These are phyloP conservation scores for Dorcus hopei DNA, from an alignment of 2,888 invertebrate species.

Conservation along the genomic window DNA sequence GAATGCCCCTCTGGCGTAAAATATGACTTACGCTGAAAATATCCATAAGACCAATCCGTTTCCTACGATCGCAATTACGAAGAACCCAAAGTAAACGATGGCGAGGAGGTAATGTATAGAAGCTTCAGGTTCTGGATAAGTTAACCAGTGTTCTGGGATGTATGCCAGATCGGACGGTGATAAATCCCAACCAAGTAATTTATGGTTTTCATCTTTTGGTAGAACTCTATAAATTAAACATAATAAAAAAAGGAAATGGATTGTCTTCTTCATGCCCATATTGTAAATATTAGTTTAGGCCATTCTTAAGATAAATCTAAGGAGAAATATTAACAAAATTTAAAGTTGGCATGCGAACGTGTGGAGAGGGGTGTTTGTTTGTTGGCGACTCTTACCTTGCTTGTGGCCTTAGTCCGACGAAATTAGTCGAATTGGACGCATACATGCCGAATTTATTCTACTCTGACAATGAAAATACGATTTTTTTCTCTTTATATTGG, in stretches of 20 bases:
- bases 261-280: too few species aligned
- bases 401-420: too few species aligned
- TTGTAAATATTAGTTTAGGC: too few species aligned
- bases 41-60: constrained; percentile 85
- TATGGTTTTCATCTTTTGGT: constrained; percentile 1
- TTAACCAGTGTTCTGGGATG: constrained; percentile 80
- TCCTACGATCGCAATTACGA: constrained; percentile 68
- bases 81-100: constrained; percentile 72
- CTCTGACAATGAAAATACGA: neutral
- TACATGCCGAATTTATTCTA: neutral
- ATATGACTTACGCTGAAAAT: constrained; percentile 67
- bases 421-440: too few species aligned
- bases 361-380: too few species aligned
- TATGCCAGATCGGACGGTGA: constrained; percentile 71
- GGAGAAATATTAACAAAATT: too few species aligned
- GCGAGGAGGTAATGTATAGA: constrained; percentile 78
- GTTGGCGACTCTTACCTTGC: too few species aligned
- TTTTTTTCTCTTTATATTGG: constrained; percentile 7
- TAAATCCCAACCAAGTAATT: constrained; percentile 72
- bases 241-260: neutral
- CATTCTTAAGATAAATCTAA: too few species aligned
- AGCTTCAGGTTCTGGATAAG: constrained; percentile 75
- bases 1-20: neutral
- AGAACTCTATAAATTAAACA: neutral
- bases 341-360: too few species aligned